Conservation (phyloP, 2,888 invertebrate genomes). For the Hemistola chrysoprasaria region DNA sequence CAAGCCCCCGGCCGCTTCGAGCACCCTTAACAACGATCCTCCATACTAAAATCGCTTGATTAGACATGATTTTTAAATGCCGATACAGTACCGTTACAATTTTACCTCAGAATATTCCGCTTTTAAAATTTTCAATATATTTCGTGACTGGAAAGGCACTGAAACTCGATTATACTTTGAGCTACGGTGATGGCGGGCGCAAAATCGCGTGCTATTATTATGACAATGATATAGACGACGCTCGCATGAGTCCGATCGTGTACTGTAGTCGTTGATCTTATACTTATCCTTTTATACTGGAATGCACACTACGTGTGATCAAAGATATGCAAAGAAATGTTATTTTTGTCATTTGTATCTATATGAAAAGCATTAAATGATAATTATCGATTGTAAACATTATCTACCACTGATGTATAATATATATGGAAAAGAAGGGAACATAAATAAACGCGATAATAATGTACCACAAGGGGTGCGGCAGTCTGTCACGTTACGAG, state of each 20-base stretch:
- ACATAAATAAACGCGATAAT: too few relatives aligned
- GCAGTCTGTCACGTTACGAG: slow-evolving; percentile 50
- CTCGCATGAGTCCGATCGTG: slow-evolving; percentile 29
- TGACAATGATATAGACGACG: slow-evolving; percentile 28
- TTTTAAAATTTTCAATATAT: slow-evolving; percentile 29
- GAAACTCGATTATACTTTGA: slow-evolving; percentile 30
- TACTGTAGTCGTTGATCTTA: slow-evolving; percentile 12
- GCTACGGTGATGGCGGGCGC: slow-evolving; percentile 26
- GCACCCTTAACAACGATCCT: slow-evolving; percentile 59
- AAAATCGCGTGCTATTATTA: slow-evolving; percentile 39
- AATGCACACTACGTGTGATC: too few relatives aligned
- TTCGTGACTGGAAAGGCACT: slow-evolving; percentile 28
- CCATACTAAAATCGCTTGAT: slow-evolving; percentile 76
- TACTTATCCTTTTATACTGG: slow-evolving; percentile 7
- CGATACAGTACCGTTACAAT: slow-evolving; percentile 52
- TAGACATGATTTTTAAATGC: slow-evolving; percentile 79
- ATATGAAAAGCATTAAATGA: too few relatives aligned
- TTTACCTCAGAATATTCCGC: slow-evolving; percentile 9
- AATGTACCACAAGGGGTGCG: slow-evolving; percentile 8
- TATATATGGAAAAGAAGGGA: too few relatives aligned
- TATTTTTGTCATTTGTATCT: too few relatives aligned
- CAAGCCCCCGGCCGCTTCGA: slow-evolving; percentile 54
- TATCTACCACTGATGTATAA: too few relatives aligned
- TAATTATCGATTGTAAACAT: too few relatives aligned
- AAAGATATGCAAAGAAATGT: too few relatives aligned